Evolutionary conservation across 2,888 invertebrate genomes (phyloP).

Genomic region (Acrobasis repandana): DNA sequence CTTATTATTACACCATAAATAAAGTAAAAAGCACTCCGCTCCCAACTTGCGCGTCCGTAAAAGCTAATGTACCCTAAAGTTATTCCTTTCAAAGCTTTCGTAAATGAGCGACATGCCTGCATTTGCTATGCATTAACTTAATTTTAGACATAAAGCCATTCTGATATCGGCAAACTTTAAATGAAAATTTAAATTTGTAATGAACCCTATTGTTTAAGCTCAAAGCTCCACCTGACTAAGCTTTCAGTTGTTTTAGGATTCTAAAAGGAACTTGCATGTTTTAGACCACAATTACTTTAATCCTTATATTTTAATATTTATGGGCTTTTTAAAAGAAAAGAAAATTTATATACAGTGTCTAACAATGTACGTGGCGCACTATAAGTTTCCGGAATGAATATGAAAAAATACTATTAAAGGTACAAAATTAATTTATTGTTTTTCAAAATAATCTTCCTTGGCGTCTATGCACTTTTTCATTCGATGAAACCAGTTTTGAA

Average conservation of each 20-base stretch:
- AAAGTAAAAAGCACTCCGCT: not conserved
- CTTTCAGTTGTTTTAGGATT: slow-evolving; percentile 11
- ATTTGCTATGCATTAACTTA: slow-evolving; percentile 25
- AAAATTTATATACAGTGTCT: too few species aligned
- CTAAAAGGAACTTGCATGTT: not conserved
- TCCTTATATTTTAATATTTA: not conserved
- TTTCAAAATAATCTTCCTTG: too few species aligned
- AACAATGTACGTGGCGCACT: too few species aligned
- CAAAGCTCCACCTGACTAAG: slow-evolving; percentile 13
- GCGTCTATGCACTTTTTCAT: too few species aligned
- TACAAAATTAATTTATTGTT: too few species aligned
- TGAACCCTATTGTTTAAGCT: slow-evolving; percentile 18
- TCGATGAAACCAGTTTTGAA: too few species aligned
- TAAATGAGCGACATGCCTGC: slow-evolving; percentile 23
- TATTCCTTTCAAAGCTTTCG: slow-evolving; percentile 19
- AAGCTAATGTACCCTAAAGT: slow-evolving; percentile 19
- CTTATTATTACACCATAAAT: not conserved
- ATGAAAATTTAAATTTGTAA: slow-evolving; percentile 21
- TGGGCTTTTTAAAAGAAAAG: not conserved
- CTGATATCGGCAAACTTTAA: slow-evolving; percentile 20
- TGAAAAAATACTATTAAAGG: too few species aligned
- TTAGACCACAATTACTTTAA: not conserved
- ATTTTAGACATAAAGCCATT: slow-evolving; percentile 19
- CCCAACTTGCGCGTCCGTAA: slow-evolving; percentile 4
- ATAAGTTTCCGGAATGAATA: too few species aligned